Base-by-base conservation (phyloP, 2,797 vertebrate genomes). In the Fundulus diaphanus region DNA sequence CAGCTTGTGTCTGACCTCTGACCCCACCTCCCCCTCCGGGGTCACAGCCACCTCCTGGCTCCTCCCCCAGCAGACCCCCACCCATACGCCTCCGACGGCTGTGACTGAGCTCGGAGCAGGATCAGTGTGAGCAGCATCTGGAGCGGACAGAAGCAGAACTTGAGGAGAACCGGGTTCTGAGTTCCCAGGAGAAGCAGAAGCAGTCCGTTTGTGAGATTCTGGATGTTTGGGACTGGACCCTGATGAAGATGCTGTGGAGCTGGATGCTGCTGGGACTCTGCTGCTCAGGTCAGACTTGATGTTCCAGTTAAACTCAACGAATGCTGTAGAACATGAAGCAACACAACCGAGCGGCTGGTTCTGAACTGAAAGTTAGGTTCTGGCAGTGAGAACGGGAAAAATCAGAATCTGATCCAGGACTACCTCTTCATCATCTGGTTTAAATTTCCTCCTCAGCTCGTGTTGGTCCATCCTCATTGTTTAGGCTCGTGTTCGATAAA, bases 251-350 rank as follows among this genome's bases (percentile, higher is more conserved):
- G 82, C 68, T 12, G 12, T 31, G 42, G 37, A 82, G 44, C 59
- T 54, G n/a, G 70, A 77, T 74, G 74, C 1, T 87, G 78, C 51
- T 84, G 81, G 66, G 70, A 70, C 49, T 89, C 72, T 88, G 65
- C 79, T 85, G 81, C 78, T 87, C 88, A 91, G 90, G 90, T 91
- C 37, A 70, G 88, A 27, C n/a, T 54, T 7, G 0, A n/a, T 40
- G 22, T 70, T 68, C 29, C 65, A 29, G 65, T 31, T 61, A 5
- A 59, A 33, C 57, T 7, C 7, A 68, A 13, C 24, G 8, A 12
- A 7, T 16, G n/a, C 40, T 67, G 57, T 7, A 27, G 2, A 67
- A 40, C n/a, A 15, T 16, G 57, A 65, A 66, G 20, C 15, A 22
- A 68, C 35, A 6, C 18, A 6, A 22, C 27, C n/a, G n/a, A n/a